Evolutionary conservation across 2,113 vertebrate species (phyloP).

Genomic region (Ptilorrhoa leucosticta): DNA sequence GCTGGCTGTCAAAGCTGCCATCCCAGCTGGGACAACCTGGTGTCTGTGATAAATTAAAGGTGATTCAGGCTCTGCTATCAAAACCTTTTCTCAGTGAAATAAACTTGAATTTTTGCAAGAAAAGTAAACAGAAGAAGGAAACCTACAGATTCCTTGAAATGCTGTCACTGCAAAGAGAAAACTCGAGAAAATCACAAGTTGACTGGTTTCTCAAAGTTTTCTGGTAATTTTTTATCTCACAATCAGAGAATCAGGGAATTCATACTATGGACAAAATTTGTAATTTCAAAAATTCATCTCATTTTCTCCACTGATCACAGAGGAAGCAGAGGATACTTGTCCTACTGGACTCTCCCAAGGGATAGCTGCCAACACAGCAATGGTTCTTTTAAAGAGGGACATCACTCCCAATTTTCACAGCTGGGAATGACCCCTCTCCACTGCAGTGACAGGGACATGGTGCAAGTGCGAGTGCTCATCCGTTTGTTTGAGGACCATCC

Average conservation of each 20-base stretch:
- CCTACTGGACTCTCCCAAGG: neutral
- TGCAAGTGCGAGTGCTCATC: too few species aligned
- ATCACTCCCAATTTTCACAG: neutral
- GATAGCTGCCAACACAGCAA: neutral
- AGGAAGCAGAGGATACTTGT: neutral
- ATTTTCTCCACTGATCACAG: neutral
- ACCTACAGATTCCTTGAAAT: neutral
- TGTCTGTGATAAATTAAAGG: neutral
- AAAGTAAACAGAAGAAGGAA: neutral
- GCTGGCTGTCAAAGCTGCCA: neutral
- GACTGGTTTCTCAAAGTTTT: neutral
- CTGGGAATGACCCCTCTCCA: neutral
- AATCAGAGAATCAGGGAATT: neutral
- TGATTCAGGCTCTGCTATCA: neutral
- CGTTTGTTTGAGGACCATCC: neutral
- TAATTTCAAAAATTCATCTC: neutral
- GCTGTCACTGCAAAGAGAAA: neutral
- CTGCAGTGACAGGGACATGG: neutral
- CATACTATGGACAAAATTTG: neutral
- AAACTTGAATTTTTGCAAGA: neutral
- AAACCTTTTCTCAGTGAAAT: neutral
- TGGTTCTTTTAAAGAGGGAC: neutral
- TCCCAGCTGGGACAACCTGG: neutral
- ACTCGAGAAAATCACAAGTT: neutral
- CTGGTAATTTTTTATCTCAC: neutral